These are phyloP conservation scores for Illadopsis cleaveri DNA, from an alignment of 2,113 vertebrate species.

Conservation along the genomic window DNA sequence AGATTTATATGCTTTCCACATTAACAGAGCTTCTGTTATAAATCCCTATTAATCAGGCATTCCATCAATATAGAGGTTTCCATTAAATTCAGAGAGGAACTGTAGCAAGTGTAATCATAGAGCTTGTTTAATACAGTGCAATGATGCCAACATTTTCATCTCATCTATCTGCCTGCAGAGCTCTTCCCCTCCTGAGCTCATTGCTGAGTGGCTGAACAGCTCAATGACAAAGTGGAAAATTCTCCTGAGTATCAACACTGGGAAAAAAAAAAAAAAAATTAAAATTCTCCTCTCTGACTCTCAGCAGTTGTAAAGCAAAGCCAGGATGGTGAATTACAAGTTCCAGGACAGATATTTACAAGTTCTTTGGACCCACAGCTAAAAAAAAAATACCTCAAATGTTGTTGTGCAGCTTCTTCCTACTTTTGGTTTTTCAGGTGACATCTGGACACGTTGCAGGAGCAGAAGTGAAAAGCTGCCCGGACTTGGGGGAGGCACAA, in stretches of 20 bases:
- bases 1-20: slow-evolving; percentile 27
- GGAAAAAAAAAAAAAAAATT: not conserved
- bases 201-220: slow-evolving; percentile 4
- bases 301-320: not conserved
- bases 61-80: slow-evolving; percentile 42
- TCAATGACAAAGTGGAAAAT: slow-evolving; percentile 22
- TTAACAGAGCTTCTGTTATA: slow-evolving; percentile 50
- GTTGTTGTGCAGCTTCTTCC: not conserved
- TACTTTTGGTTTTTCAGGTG: not conserved
- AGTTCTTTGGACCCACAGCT: not conserved
- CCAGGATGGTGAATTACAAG: not conserved
- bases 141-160: slow-evolving; percentile 29
- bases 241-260: not conserved
- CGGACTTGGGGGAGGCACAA: not conserved
- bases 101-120: slow-evolving; percentile 18
- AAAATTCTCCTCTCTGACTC: not conserved
- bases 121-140: slow-evolving; percentile 46
- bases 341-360: not conserved
- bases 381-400: not conserved
- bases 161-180: slow-evolving; percentile 19
- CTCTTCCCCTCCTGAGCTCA: not conserved
- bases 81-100: slow-evolving; percentile 51
- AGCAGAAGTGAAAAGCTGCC: not conserved
- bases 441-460: not conserved
- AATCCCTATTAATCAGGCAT: slow-evolving; percentile 58